Evolutionary conservation across 2,888 invertebrate species (phyloP), one percentile per base, ranked within the genome.

Genomic region (Atherix ibis): DNA sequence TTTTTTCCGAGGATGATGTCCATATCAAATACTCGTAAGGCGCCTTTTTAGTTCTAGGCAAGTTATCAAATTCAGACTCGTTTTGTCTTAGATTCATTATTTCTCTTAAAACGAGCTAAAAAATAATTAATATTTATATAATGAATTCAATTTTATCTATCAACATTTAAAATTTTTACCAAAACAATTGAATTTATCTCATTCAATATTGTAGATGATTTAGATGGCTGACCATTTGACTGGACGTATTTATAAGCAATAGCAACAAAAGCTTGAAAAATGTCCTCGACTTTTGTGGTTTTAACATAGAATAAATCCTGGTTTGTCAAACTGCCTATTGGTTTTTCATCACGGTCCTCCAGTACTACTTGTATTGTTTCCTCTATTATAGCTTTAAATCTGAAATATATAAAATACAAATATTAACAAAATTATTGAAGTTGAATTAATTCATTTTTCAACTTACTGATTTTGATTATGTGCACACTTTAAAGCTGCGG

Each of bases 281-380:
- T 67, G 30, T 70, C 67, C 46, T 81, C 70, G 31, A 82, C 65
- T 35, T 66, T 65, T 26, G 74, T 75, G 4, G 78, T 65, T 62
- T 75, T 71, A 27, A 79, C 71, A 53, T 75, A 84, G 56, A 83
- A 83, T 27, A 82, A 53, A 56, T 84, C 83, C 44, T 78, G 76
- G 3, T 70, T 57, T 0, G 76, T 76, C n/a, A 82, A 58, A 36
- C 58, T 65, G 15, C 64, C 65, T 9, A 54, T 51, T 1, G 61
- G 51, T 46, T 54, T 48, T 44, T 66, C 54, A 39, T 64, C 54
- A 48, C 60, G 56, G 15, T 60, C 50, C 6, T 54, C 49, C 2
- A 75, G 58, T 1, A 69, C 66, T 19, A 58, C 54, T 40, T 68
- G 66, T 8, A 79, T 68, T 10, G 71, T 71, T 35, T 63, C 55